Evolutionary conservation across 2,888 invertebrate species (phyloP).

Genomic region (Andrena trimmerana): DNA sequence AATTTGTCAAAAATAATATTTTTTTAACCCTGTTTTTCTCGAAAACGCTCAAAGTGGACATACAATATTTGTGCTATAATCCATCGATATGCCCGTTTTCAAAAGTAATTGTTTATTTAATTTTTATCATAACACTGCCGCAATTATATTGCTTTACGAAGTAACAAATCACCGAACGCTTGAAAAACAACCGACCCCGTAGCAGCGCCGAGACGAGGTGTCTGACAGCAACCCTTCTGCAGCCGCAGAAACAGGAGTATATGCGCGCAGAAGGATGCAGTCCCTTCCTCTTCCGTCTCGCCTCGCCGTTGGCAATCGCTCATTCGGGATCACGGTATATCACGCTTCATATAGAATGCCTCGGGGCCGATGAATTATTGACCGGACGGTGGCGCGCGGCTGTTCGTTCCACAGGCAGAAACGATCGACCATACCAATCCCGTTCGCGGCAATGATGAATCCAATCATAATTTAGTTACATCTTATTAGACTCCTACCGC

Average conservation of each 20-base stretch:
- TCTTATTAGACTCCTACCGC: constrained; percentile 84
- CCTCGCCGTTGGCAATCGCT: constrained; percentile 80
- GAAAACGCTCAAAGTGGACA: no score
- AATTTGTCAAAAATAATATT: no score
- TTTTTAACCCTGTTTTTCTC: no score
- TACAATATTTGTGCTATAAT: no score
- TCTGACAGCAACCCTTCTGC: constrained; percentile 37
- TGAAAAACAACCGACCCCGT: constrained; percentile 2
- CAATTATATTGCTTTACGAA: neutral
- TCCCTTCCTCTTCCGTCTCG: constrained; percentile 70
- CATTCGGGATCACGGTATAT: constrained; percentile 83
- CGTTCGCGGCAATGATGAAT: constrained; percentile 83
- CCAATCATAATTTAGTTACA: constrained; percentile 85
- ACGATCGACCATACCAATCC: constrained; percentile 81
- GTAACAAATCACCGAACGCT: constrained; percentile 5
- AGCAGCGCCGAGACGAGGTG: neutral
- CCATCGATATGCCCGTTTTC: no score
- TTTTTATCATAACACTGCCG: no score
- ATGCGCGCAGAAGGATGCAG: constrained; percentile 50
- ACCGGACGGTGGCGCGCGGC: constrained; percentile 64
- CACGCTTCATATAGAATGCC: constrained; percentile 81
- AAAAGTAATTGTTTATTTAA: no score
- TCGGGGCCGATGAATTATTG: constrained; percentile 79
- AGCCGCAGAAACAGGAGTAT: constrained; percentile 55
- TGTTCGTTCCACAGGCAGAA: constrained; percentile 62